A percentile compares a stretch with the other conserved stretches of the same genome.
Evolutionary conservation across 2,797 vertebrate genomes (phyloP).

Genomic region (Chelonia mydas): DNA sequence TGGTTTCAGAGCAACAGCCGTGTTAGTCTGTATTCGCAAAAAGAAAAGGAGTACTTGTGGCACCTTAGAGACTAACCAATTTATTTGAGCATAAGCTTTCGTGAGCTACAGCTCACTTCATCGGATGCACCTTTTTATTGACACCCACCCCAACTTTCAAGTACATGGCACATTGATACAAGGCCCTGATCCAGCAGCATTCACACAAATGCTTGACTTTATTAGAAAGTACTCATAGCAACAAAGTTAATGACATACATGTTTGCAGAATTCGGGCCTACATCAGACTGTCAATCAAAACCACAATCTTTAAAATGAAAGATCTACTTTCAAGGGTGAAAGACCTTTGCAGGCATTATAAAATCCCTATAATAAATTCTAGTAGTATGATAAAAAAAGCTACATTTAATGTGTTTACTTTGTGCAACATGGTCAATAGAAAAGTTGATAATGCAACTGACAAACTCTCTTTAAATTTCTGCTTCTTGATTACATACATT

Average conservation of each 20-base stretch:
- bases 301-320: background rate
- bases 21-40: no score
- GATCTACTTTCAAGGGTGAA: background rate
- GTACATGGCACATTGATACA: background rate
- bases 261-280: background rate
- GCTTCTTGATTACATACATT: background rate
- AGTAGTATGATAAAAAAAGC: background rate
- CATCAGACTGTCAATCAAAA: background rate
- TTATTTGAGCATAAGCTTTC: no score
- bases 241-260: background rate
- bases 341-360: background rate
- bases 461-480: background rate
- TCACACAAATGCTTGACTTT: background rate
- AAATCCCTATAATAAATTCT: background rate
- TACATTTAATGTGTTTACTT: background rate
- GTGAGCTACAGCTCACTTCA: no score
- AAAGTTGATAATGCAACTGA: background rate
- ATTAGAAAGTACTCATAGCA: background rate
- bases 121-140: background rate
- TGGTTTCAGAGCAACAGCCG: no score
- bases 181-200: background rate
- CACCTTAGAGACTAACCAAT: no score
- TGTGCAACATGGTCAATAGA: background rate
- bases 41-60: no score
- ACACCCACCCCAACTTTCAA: background rate